Conservation (phyloP, 2,113 vertebrate genomes). For the Phycodurus eques region DNA sequence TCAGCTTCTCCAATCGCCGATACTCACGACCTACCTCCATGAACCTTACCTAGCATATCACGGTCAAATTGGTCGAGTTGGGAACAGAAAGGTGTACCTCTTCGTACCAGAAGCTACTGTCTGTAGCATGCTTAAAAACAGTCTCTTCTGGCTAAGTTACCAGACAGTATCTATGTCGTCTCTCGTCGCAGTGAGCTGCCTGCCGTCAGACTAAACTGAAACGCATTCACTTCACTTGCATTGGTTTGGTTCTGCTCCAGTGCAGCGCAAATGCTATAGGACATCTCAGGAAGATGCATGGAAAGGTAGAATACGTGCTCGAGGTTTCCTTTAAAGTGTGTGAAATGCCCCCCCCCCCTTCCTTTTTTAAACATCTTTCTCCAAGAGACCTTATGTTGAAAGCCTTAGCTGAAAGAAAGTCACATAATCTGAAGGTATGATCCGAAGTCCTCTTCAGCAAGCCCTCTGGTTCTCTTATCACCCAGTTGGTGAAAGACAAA, state of each 20-base stretch:
- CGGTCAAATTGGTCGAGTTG: background rate
- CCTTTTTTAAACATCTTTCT: background rate
- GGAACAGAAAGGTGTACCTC: background rate
- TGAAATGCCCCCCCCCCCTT: background rate
- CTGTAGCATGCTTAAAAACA: background rate
- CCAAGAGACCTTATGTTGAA: background rate
- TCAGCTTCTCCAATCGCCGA: background rate
- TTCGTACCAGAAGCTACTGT: background rate
- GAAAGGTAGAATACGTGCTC: background rate
- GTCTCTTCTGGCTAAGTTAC: background rate
- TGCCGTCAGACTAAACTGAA: background rate
- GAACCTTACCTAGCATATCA: background rate
- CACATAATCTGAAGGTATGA: background rate
- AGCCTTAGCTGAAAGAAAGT: background rate
- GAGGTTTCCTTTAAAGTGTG: conserved; percentile 7
- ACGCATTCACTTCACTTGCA: background rate
- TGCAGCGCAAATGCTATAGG: background rate
- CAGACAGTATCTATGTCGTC: background rate
- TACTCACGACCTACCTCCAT: background rate
- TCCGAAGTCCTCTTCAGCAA: conserved; percentile 2
- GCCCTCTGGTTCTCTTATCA: conserved; percentile 8
- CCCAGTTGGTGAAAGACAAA: background rate
- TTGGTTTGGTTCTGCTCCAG: background rate
- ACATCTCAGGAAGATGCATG: background rate
- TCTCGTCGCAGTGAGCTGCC: background rate